Evolutionary conservation across 2,797 vertebrate species (phyloP), one percentile per base, ranked within the genome.

Genomic region (Trichosurus vulpecula): DNA sequence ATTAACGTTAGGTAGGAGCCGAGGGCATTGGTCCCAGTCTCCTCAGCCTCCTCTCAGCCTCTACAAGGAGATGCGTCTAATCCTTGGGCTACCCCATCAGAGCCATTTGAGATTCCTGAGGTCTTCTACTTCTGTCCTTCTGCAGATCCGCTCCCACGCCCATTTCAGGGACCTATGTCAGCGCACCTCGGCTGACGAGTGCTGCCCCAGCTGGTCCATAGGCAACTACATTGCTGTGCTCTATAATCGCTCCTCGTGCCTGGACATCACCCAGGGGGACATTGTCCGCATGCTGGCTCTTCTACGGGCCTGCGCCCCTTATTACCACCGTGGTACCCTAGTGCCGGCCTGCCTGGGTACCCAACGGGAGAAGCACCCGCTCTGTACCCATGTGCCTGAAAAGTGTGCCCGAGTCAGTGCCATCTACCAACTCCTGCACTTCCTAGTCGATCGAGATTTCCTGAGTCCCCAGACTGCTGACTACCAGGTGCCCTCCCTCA

Each of bases 171-270:
- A 99, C 74, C 98, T 99, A 97, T 99, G 99, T 98, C 99, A 99
- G 98, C 98, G 98, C 2, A 98, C 98, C 0, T 97, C 98, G 81
- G 98, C 98, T 92, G 98, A 99, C 0, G 98, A 99, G 97, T 99
- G 99, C 98, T 99, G 99, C 98, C 99, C 99, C 1, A 99, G 99
- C 98, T 99, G 99, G 99, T 99, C 99, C 94, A 98, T 99, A 97
- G 99, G 99, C 97, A 99, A 99, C 98, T 99, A 99, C 95, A 99
- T 99, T 94, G 99, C 99, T 9, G 99, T 99, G 93, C 99, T 99
- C 92, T 99, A 99, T 96, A 99, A 99, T 93, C 99, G 99, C 81
- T 99, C 99, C n/a, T 99, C 99, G 0, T 99, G 99, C 98, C 98
- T 99, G 97, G 99, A 99, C 96, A 99, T 99, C 93, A 99, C 99